phyloP scores from a whole-genome alignment of 1,140 invertebrate genomes.

The Leguminivora glycinivorella region DNA sequence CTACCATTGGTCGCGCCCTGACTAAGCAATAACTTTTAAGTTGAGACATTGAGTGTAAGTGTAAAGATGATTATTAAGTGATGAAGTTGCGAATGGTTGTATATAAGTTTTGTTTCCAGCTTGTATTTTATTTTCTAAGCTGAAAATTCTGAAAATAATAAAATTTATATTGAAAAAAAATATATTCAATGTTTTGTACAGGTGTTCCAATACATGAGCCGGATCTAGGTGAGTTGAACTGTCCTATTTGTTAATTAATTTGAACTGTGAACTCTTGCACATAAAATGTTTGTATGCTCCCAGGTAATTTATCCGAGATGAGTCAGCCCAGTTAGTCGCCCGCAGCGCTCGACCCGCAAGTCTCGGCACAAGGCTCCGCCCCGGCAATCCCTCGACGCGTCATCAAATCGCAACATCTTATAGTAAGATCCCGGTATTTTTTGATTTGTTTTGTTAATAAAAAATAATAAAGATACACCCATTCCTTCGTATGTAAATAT shows the following conservation, averaged over 20 bases:
- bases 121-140: slow-evolving; percentile 66
- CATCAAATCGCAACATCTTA: slow-evolving; percentile 52
- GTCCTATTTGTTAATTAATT: slow-evolving; percentile 50
- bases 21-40: slow-evolving; percentile 45
- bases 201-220: slow-evolving; percentile 39
- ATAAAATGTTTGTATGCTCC: slow-evolving; percentile 43
- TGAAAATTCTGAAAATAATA: slow-evolving; percentile 57
- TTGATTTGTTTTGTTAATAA: slow-evolving; percentile 73
- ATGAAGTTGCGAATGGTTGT: slow-evolving; percentile 64
- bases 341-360: neutral
- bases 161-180: slow-evolving; percentile 59
- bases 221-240: slow-evolving; percentile 63
- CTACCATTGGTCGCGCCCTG: slow-evolving; percentile 38
- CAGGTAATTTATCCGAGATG: slow-evolving; percentile 57
- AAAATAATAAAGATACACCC: slow-evolving; percentile 49
- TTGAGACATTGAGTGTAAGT: slow-evolving; percentile 54
- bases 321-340: neutral
- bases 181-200: slow-evolving; percentile 44
- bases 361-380: neutral
- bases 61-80: slow-evolving; percentile 52
- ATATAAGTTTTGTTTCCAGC: slow-evolving; percentile 71
- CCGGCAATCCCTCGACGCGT: neutral
- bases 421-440: slow-evolving; percentile 75
- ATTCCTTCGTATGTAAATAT: slow-evolving; percentile 45
- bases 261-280: slow-evolving; percentile 41